Base-by-base conservation (phyloP, 2,888 invertebrate genomes). In the Drosophila mulleri region DNA sequence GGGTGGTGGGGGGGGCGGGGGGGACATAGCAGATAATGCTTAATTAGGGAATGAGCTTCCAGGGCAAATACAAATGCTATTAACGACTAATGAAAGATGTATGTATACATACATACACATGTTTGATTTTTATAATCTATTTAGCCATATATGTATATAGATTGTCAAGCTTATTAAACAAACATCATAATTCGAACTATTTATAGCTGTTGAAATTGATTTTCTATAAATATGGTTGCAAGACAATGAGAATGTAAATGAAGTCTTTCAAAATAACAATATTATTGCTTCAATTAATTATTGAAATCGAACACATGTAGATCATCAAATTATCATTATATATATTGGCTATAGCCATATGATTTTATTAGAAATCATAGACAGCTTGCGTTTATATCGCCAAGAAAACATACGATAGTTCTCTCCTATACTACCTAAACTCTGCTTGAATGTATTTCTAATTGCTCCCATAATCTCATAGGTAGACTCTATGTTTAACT, bases 31-130 rank as follows among this genome's bases (percentile, higher is more conserved):
- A 48, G 42, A 50, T 44, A 37, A 32, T 18, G 50, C 16, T 42
- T n/a, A 67, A 67, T 67, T 67, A 52, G 57, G n/a, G 14, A 44
- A 67, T 47, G 32, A 18, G 8, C 16, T 32, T 18, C 6, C 16
- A 9, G 2, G 26, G 7, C 52, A 26, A 37, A 65, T 26, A 23
- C 16, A 47, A 67, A 48, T 26, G 26, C 41, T 32, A 45, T 45
- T 66, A 41, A n/a, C 26, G 39, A 7, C 23, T n/a, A 47, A 23
- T 32, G 47, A 48, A 26, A 20, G 16, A 14, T 8, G 14, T 39
- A 18, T 16, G 29, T 39, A 12, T 26, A n/a, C 23, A 32, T 18
- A 37, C 26, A 6, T 32, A 29, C 29, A 29, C 29, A 29, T 50
- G 18, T 47, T 23, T 8, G 57, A 20, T 39, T 56, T 29, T 32